Evolutionary conservation across 2,797 vertebrate genomes (phyloP).

Genomic region (Urocyon cinereoargenteus): DNA sequence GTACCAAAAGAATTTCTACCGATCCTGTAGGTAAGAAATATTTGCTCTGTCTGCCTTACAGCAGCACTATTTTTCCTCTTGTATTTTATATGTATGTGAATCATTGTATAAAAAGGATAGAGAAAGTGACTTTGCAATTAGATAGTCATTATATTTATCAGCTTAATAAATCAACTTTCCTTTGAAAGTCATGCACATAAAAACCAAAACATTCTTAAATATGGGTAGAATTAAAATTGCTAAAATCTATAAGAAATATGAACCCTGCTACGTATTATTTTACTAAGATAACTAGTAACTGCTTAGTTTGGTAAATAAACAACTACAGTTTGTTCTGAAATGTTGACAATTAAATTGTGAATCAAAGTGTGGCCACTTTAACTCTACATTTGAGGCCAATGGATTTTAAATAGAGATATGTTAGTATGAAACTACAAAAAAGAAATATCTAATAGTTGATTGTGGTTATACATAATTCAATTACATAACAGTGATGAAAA

Average conservation of each 20-base stretch:
- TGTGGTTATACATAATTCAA: neutral
- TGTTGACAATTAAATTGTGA: neutral
- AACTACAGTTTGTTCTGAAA: neutral
- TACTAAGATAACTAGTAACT: neutral
- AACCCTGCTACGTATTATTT: neutral
- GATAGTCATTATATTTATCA: neutral
- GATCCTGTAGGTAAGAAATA: slow-evolving; percentile 88
- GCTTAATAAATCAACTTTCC: neutral
- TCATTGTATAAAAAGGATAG: neutral
- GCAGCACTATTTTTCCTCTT: neutral
- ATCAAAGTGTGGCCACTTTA: neutral
- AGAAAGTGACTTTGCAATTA: slow-evolving; percentile 6
- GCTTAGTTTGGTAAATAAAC: slow-evolving; percentile 20
- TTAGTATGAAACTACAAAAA: neutral
- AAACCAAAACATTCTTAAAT: slow-evolving; percentile 39
- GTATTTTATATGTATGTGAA: neutral
- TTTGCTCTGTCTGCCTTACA: neutral
- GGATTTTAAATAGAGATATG: neutral
- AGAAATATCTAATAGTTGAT: neutral
- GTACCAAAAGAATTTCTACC: slow-evolving; percentile 83
- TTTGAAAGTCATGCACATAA: neutral
- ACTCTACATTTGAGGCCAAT: neutral
- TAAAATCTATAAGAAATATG: slow-evolving; percentile 39
- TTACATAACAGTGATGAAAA: neutral
- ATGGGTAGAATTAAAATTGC: neutral